Base-by-base conservation (phyloP, 2,797 vertebrate species). In the Manis crassicaudata region DNA sequence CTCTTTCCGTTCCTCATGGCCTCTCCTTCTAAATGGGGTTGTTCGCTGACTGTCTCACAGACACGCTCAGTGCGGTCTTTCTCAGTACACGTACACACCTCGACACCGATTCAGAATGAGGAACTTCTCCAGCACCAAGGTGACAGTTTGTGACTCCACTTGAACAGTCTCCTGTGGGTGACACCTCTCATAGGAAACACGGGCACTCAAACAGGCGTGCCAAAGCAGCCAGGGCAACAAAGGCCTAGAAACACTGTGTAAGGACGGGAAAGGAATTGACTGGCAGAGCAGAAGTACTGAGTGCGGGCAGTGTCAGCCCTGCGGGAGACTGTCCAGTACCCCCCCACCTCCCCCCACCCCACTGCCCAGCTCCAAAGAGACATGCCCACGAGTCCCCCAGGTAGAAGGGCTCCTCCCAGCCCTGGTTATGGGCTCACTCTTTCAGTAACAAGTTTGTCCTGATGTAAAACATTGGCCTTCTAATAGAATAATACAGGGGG, bases 21-120 rank as follows among this genome's bases (percentile, higher is more conserved):
- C 37, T 54, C 52, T 37, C 25, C 54, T 40, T 87, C 80, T 65
- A 6, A 2, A 8, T 12, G 52, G 46, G 17, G 11, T 6, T 18
- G 2, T 25, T 27, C 68, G 46, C 68, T 29, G 2, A 1, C 23
- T 11, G 18, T 8, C 27, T 80, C 86, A 21, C 35, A 14, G 2
- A 7, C 0, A 7, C 6, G 29, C 50, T 32, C 7, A 6, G 54
- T 6, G 40, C 29, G 29, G 20, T 76, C 80, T 73, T 25, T 11
- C 17, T 35, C 27, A 3, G 27, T 12, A 27, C 12, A 0, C 1
- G 52, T 6, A 12, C 37, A 13, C 8, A 0, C 29, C 6, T 21
- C 46, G 10, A 46, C 46, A 46, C 11, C 67, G 67, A 3, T 77
- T 82, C 23, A 46, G 9, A 83, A 65, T 46, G 54, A 77, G n/a